phyloP scores from a whole-genome alignment of 1,140 invertebrate species.

The Musca domestica region DNA sequence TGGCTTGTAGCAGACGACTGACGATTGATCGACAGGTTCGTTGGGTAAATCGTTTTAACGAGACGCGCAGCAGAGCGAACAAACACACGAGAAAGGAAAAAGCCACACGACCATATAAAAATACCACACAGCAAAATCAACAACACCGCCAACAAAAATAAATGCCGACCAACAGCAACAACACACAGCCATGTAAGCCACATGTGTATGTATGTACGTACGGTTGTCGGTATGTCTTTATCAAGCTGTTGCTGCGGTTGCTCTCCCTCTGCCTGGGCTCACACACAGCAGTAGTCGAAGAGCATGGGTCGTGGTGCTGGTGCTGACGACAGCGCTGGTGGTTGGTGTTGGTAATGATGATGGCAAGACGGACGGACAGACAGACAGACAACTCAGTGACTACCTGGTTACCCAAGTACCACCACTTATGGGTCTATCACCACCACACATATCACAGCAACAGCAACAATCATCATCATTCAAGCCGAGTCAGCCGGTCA shows the following conservation, averaged over 20 bases:
- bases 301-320: neutral
- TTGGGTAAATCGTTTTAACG: slow-evolving; percentile 45
- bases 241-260: slow-evolving; percentile 28
- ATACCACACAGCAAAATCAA: slow-evolving; percentile 3
- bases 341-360: neutral
- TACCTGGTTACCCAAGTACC: no score
- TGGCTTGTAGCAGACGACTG: slow-evolving; percentile 50
- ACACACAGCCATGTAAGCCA: neutral
- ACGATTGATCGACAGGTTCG: slow-evolving; percentile 54
- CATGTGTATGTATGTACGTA: neutral
- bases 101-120: slow-evolving; percentile 48
- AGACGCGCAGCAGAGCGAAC: slow-evolving; percentile 34
- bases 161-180: neutral
- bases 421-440: no score
- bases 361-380: slow-evolving; percentile 4
- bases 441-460: neutral
- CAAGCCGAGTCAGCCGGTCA: neutral
- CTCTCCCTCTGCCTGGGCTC: slow-evolving; percentile 3
- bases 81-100: slow-evolving; percentile 25
- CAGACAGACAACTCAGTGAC: neutral
- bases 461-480: slow-evolving; percentile 1
- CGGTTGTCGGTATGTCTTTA: slow-evolving; percentile 6
- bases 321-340: neutral
- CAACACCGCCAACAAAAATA: slow-evolving; percentile 7
- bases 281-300: neutral